These are phyloP conservation scores for Apodemus sylvaticus DNA, from an alignment of 2,113 vertebrate species.

Conservation along the genomic window DNA sequence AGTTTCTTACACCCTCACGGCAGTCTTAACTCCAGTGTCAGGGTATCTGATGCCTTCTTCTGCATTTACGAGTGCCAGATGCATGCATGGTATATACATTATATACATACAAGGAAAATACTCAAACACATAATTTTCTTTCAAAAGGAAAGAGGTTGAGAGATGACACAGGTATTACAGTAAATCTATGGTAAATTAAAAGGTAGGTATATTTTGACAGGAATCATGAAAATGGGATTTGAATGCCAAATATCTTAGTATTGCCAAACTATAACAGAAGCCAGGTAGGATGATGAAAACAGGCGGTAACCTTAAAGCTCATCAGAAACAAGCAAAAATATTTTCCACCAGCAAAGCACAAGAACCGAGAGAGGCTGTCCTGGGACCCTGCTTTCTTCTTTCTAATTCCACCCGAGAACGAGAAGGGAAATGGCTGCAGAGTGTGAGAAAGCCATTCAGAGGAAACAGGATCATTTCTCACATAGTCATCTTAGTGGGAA, in stretches of 20 bases:
- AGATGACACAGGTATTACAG: not conserved
- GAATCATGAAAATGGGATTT: not conserved
- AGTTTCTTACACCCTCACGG: accelerated
- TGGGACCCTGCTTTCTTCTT: not conserved
- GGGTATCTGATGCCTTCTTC: not conserved
- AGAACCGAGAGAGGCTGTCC: not conserved
- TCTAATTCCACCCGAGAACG: not conserved
- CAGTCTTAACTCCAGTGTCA: not conserved
- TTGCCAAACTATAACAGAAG: not conserved
- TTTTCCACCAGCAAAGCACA: not conserved
- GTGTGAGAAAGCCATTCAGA: not conserved
- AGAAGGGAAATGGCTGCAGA: not conserved
- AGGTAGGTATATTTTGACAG: not conserved
- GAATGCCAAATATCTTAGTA: not conserved
- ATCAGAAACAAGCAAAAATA: not conserved
- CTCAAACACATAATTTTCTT: not conserved
- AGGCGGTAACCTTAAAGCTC: not conserved
- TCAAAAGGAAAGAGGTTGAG: not conserved
- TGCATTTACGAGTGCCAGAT: not conserved
- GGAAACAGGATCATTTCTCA: constrained; percentile 1
- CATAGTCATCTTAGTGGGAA: not conserved
- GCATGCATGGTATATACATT: no score
- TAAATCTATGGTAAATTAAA: not conserved
- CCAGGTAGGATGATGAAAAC: not conserved
- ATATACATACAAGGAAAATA: not conserved